Evolutionary conservation across 2,113 vertebrate genomes (phyloP).

Genomic region (Tringa solitaria): DNA sequence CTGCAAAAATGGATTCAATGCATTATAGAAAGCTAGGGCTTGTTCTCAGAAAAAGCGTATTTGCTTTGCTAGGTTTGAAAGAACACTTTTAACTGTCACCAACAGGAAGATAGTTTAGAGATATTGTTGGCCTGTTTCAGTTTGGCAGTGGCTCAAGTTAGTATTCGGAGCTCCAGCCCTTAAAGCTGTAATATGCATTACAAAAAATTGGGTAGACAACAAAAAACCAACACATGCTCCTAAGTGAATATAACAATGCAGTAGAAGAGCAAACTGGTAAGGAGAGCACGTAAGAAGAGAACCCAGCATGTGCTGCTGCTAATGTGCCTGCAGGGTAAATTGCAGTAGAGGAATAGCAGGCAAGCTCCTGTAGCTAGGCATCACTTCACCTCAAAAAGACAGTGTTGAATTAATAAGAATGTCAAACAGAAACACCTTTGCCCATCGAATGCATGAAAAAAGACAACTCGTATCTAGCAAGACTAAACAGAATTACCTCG

Average conservation of each 20-base stretch:
- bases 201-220: neutral
- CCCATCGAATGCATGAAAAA: neutral
- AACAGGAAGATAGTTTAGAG: neutral
- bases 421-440: neutral
- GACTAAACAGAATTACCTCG: neutral
- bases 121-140: neutral
- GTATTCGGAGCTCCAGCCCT: neutral
- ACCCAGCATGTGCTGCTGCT: neutral
- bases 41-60: neutral
- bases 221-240: neutral
- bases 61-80: constrained; percentile 31
- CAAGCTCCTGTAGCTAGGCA: neutral
- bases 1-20: constrained; percentile 13
- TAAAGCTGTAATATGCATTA: neutral
- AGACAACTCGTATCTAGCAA: neutral
- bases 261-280: neutral
- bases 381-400: neutral
- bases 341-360: neutral
- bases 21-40: neutral
- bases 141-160: neutral
- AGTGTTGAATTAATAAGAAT: neutral
- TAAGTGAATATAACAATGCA: neutral
- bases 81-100: neutral
- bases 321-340: constrained; percentile 6
- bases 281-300: neutral